phyloP scores from a whole-genome alignment of 2,113 vertebrate species.

The Dolichallabes microphthalmus region DNA sequence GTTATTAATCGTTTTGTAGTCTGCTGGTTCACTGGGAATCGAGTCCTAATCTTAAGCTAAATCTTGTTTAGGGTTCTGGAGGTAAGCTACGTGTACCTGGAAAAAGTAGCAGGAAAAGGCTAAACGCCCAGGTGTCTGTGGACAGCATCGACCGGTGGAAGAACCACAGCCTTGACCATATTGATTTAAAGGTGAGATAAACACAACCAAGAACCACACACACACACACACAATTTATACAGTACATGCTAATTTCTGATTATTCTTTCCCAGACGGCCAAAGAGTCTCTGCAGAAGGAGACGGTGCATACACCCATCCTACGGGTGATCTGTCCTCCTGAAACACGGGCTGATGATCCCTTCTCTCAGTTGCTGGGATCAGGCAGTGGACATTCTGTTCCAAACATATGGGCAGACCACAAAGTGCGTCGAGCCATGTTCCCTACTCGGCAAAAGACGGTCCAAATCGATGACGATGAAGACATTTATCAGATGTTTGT shows the following conservation, averaged over 20 bases:
- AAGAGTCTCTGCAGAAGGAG: constrained; percentile 80
- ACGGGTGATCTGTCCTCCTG: constrained; percentile 68
- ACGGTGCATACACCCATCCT: constrained; percentile 68
- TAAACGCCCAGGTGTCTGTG: constrained; percentile 81
- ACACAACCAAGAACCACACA: not conserved
- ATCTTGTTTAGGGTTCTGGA: constrained; percentile 64
- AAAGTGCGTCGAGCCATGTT: constrained; percentile 88
- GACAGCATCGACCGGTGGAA: constrained; percentile 82
- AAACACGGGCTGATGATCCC: constrained; percentile 68
- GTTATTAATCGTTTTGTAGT: not conserved
- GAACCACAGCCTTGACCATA: constrained; percentile 73
- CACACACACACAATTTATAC: too few species aligned
- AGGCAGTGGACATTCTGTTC: constrained; percentile 68
- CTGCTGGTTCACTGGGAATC: not conserved
- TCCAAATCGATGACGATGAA: constrained; percentile 84
- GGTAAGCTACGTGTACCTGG: constrained; percentile 78
- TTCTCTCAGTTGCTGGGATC: constrained; percentile 72
- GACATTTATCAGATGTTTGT: constrained; percentile 96
- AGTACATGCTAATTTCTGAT: not conserved
- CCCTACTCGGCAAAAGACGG: constrained; percentile 79
- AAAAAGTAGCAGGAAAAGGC: constrained; percentile 82
- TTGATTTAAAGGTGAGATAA: constrained; percentile 70
- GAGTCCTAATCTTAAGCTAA: not conserved
- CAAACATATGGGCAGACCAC: constrained; percentile 91
- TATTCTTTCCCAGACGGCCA: constrained; percentile 73